Conservation (phyloP, 2,797 vertebrate genomes). For the Vipera ursinii region DNA sequence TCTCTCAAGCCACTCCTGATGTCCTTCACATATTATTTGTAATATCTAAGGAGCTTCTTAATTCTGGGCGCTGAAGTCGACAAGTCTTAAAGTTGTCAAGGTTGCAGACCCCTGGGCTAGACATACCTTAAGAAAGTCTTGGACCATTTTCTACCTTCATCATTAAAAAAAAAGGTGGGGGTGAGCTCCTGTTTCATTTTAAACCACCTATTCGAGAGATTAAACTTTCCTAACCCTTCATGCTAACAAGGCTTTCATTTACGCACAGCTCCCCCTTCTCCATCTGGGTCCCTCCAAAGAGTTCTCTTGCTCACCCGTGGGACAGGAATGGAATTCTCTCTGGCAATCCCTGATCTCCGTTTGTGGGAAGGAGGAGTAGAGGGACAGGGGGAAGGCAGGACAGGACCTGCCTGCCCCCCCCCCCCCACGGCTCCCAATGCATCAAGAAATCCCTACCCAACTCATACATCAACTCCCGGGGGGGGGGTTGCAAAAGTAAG, state of each 20-base stretch:
- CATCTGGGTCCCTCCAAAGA: not conserved
- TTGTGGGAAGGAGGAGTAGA: not conserved
- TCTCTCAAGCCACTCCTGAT: not conserved
- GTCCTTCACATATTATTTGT: not conserved
- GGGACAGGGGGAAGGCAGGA: not conserved
- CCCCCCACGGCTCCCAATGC: not conserved
- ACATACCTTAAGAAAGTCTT: too few species aligned
- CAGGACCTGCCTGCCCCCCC: not conserved
- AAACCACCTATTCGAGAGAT: not conserved
- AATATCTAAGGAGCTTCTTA: not conserved
- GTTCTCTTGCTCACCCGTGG: not conserved
- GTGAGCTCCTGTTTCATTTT: not conserved
- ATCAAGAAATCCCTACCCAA: not conserved
- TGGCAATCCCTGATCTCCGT: not conserved
- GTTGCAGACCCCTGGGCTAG: too few species aligned
- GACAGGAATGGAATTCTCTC: not conserved
- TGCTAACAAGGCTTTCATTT: not conserved
- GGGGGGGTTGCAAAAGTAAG: fast-evolving
- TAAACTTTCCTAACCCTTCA: not conserved
- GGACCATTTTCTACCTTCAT: not conserved
- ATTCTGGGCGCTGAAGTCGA: too few species aligned
- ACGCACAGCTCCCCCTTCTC: not conserved
- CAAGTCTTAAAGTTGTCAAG: too few species aligned
- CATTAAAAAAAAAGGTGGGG: not conserved
- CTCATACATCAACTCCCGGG: not conserved